Percentiles rank a stretch among this genome's conserved stretches.
phyloP scores from a whole-genome alignment of 1,140 invertebrate species.

The Leptestheria dahalacensis region DNA sequence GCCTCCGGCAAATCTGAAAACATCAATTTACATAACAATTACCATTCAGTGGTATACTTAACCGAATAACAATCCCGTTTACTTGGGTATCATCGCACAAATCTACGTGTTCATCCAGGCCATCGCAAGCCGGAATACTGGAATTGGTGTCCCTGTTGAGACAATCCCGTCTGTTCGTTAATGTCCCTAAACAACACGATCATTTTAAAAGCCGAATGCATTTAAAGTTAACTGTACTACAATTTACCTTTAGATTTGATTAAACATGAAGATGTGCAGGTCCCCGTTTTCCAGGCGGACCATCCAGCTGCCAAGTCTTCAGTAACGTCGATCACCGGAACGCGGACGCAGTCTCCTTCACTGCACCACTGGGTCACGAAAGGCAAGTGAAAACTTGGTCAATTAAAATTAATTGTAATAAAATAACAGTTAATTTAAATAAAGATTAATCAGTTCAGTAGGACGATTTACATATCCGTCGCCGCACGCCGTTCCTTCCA shows the following conservation, averaged over 20 bases:
- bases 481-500: conserved; percentile 59
- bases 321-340: conserved; percentile 16
- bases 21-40: too few species aligned
- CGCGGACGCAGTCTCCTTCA: conserved; percentile 18
- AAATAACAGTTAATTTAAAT: conserved; percentile 11
- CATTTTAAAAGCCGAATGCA: too few species aligned
- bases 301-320: conserved; percentile 36
- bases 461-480: conserved; percentile 21
- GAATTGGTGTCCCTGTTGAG: too few species aligned
- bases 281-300: conserved; percentile 41
- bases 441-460: neutral
- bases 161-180: too few species aligned
- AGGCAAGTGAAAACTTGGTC: neutral
- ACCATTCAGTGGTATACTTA: too few species aligned
- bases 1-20: too few species aligned
- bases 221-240: neutral
- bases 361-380: conserved; percentile 24
- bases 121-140: conserved; percentile 46
- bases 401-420: neutral
- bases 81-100: conserved; percentile 41
- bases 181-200: too few species aligned
- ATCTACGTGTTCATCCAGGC: conserved; percentile 40
- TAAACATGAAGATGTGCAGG: conserved; percentile 50
- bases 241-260: conserved; percentile 34
- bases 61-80: too few species aligned